phyloP scores from a whole-genome alignment of 2,888 invertebrate species.

The Pandemis corylana region DNA sequence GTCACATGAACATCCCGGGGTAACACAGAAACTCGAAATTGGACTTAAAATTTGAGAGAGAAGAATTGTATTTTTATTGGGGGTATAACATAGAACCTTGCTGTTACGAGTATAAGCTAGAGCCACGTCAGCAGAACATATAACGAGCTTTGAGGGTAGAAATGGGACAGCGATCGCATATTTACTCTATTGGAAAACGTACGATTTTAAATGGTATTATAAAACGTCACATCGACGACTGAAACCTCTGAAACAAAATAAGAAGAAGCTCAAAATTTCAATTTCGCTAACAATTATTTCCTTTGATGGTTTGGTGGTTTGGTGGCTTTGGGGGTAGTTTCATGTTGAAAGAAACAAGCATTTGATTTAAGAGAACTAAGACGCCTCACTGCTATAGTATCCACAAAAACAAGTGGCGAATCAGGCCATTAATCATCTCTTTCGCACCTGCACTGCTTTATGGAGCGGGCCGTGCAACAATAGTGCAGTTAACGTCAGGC shows the following conservation, averaged over 20 bases:
- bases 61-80: background rate
- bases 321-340: too few relatives aligned
- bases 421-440: too few relatives aligned
- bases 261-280: background rate
- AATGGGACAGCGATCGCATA: slow-evolving; percentile 17
- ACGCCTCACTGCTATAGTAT: too few relatives aligned
- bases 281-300: background rate
- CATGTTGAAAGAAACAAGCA: too few relatives aligned
- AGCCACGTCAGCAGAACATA: slow-evolving; percentile 8
- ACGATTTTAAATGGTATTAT: slow-evolving; percentile 11
- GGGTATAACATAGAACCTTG: background rate
- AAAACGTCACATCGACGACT: background rate
- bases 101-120: background rate
- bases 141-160: slow-evolving; percentile 5
- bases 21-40: background rate
- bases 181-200: slow-evolving; percentile 22
- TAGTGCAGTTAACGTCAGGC: too few relatives aligned
- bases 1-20: background rate
- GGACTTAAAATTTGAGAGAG: background rate
- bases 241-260: slow-evolving; percentile 2
- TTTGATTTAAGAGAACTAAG: too few relatives aligned
- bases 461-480: too few relatives aligned
- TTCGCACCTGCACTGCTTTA: too few relatives aligned
- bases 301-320: too few relatives aligned
- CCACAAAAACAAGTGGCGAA: too few relatives aligned